Conservation (phyloP, 2,797 vertebrate species). For the Ctenosaura bakeri region DNA sequence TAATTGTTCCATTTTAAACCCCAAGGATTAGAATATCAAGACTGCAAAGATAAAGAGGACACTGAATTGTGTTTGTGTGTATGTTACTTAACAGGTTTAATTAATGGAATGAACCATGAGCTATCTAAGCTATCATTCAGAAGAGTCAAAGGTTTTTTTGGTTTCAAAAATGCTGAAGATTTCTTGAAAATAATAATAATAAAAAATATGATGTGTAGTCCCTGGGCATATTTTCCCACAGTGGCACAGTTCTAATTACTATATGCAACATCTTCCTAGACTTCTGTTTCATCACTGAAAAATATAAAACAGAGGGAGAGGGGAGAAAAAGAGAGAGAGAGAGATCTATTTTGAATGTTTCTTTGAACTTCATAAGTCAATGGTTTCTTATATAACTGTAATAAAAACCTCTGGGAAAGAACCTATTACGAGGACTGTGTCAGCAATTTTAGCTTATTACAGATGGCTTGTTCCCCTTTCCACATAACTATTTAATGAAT, state of each 20-base stretch:
- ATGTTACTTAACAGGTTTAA: not conserved
- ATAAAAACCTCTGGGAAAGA: constrained; percentile 76
- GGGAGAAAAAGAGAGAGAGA: constrained; percentile 1
- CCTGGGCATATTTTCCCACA: constrained; percentile 43
- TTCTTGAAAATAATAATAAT: not conserved
- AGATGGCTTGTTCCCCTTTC: constrained; percentile 61
- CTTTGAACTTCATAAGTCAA: constrained; percentile 66
- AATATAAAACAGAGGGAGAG: constrained; percentile 31
- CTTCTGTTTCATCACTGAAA: constrained; percentile 47
- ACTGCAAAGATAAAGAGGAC: not conserved
- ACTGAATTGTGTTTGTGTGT: not conserved
- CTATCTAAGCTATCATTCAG: not conserved
- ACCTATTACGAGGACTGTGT: constrained; percentile 63
- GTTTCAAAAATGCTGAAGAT: constrained; percentile 7
- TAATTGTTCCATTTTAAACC: not conserved
- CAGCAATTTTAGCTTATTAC: constrained; percentile 72
- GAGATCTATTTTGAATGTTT: constrained; percentile 66
- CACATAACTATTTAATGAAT: constrained; percentile 68
- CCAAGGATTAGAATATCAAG: not conserved
- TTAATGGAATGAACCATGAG: not conserved
- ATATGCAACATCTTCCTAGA: constrained; percentile 39
- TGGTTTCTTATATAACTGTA: constrained; percentile 73
- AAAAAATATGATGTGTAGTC: constrained; percentile 44
- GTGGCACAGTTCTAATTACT: constrained; percentile 63
- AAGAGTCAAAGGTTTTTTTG: not conserved